Conservation (phyloP, 2,888 invertebrate species). For the Tetropium fuscum region DNA sequence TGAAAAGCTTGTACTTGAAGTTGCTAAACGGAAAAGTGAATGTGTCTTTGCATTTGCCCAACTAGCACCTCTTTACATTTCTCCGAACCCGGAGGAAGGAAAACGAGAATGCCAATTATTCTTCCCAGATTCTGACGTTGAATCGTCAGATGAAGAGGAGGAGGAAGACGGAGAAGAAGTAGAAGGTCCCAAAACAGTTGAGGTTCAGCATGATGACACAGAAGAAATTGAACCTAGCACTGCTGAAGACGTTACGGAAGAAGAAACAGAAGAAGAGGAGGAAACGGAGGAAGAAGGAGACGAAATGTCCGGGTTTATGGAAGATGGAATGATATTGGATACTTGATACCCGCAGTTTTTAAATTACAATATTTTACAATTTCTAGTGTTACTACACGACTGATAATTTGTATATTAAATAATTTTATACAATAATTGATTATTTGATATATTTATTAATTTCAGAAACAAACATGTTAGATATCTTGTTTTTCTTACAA, state of each 20-base stretch:
- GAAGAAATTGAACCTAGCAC: background rate
- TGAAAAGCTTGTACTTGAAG: conserved; percentile 76
- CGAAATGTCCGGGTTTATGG: conserved; percentile 27
- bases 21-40: conserved; percentile 74
- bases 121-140: conserved; percentile 77
- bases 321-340: conserved; percentile 30
- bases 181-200: background rate
- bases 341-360: too few relatives aligned
- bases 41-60: conserved; percentile 74
- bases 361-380: too few relatives aligned
- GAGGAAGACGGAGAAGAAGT: conserved; percentile 46
- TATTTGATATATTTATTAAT: too few relatives aligned
- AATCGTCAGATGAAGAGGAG: conserved; percentile 62
- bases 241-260: conserved; percentile 39
- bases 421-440: too few relatives aligned
- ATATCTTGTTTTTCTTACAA: too few relatives aligned
- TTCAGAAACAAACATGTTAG: too few relatives aligned
- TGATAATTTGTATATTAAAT: too few relatives aligned
- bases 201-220: background rate
- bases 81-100: conserved; percentile 75
- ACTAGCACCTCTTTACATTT: conserved; percentile 77
- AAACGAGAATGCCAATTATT: conserved; percentile 73
- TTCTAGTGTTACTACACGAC: too few relatives aligned
- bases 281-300: conserved; percentile 53
- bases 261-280: conserved; percentile 24